Base-by-base conservation (phyloP, 2,888 invertebrate genomes). In the Nesidiocoris tenuis region DNA sequence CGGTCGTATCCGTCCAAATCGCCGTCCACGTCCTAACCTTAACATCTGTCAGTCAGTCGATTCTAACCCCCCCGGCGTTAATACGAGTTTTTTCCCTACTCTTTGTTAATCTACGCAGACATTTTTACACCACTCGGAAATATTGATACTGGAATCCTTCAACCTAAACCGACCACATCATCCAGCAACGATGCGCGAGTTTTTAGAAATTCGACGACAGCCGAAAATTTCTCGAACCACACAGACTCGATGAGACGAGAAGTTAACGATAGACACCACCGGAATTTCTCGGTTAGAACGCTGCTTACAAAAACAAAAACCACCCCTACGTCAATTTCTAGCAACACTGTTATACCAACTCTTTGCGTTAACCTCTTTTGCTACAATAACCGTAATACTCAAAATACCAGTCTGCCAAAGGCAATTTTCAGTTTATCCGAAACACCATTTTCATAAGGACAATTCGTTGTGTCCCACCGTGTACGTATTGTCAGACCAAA, bases 1-100 rank as follows among this genome's bases (percentile, higher is more conserved):
- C 19, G 64, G 68, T 61, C 22, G 21, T 63, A 63, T 56, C 61
- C 39, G 66, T 68, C 17, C 7, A 55, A n/a, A n/a, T 22, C 22
- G 64, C 56, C 70, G 22, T 12, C 39, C 12, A 39, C 39, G 21
- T 54, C 70, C 59, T 25, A 56, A 63, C 54, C 25, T 19, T 0
- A 55, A 5, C 39, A 39, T 39, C 39, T 3, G 39, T 39, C 39
- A 3, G 39, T 39, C 39, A 39, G 39, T 39, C 39, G 12, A 39
- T 3, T 39, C 39, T 12, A 12, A 7, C 39, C 39, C n/a, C n/a
- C n/a, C n/a, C n/a, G n/a, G n/a, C n/a, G n/a, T n/a, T n/a, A n/a
- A n/a, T n/a, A n/a, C n/a, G n/a, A n/a, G n/a, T n/a, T n/a, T n/a
- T n/a, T n/a, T n/a, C n/a, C n/a, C n/a, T n/a, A n/a, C n/a, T n/a